These are phyloP conservation scores for Dicrostonyx torquatus DNA, from an alignment of 2,797 vertebrate genomes.

Conservation along the genomic window DNA sequence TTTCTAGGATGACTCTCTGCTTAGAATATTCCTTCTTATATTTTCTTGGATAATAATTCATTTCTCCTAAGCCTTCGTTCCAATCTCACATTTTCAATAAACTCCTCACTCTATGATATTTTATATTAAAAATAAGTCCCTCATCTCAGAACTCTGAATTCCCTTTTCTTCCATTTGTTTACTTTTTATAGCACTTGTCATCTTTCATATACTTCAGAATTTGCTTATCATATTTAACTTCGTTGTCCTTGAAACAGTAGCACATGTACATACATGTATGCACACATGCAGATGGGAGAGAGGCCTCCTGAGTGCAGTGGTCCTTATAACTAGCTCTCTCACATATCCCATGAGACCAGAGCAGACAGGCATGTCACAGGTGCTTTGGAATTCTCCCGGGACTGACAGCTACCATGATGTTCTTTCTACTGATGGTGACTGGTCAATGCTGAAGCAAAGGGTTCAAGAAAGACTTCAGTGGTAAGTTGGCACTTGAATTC, in stretches of 20 bases:
- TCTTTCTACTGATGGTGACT: not conserved
- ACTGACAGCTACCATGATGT: fast-evolving
- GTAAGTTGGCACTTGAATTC: not conserved
- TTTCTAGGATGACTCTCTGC: not conserved
- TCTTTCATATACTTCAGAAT: not conserved
- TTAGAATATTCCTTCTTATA: not conserved
- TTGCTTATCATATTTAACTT: not conserved
- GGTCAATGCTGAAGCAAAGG: not conserved
- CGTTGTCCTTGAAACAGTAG: not conserved
- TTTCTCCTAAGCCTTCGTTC: not conserved
- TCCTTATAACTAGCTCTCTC: not conserved
- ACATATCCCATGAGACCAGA: not conserved
- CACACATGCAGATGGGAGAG: not conserved
- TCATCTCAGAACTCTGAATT: not conserved
- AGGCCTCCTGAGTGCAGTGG: not conserved
- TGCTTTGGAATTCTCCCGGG: not conserved
- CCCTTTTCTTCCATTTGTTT: not conserved
- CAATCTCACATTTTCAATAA: conserved; percentile 9
- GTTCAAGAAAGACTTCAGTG: not conserved
- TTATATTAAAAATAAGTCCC: not conserved
- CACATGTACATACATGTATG: not conserved
- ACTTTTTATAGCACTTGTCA: not conserved
- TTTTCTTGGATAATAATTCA: not conserved
- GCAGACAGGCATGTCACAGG: not conserved
- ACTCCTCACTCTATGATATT: not conserved